phyloP scores from a whole-genome alignment of 2,888 invertebrate species.

The Eristalis arbustorum region DNA sequence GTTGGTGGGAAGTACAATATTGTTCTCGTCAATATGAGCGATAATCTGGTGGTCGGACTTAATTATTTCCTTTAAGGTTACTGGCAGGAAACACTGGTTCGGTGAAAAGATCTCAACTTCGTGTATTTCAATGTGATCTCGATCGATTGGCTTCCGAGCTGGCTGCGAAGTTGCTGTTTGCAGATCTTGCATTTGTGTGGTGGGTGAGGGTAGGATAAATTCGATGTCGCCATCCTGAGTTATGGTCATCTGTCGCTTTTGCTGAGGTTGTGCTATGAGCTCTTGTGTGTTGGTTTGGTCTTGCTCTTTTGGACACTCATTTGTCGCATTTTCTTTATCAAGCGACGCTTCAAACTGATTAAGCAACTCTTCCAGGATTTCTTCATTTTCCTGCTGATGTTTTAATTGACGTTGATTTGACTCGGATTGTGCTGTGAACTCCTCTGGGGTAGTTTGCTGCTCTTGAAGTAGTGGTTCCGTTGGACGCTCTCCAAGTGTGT shows the following conservation, averaged over 20 bases:
- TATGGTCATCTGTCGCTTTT: constrained; percentile 73
- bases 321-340: constrained; percentile 75
- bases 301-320: constrained; percentile 66
- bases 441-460: constrained; percentile 22
- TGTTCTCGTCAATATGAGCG: constrained; percentile 80
- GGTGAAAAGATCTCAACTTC: constrained; percentile 75
- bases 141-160: constrained; percentile 54
- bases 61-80: constrained; percentile 79
- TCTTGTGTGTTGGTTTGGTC: constrained; percentile 67
- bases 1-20: constrained; percentile 78
- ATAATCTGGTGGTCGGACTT: constrained; percentile 80
- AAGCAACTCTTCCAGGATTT: constrained; percentile 58
- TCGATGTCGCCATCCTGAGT: constrained; percentile 73
- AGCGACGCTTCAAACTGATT: constrained; percentile 78
- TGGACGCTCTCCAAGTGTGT: too few species aligned
- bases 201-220: constrained; percentile 77
- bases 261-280: constrained; percentile 59
- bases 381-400: too few species aligned
- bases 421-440: too few species aligned
- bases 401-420: too few species aligned
- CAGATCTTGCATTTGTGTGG: constrained; percentile 69
- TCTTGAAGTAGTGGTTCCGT: too few species aligned
- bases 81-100: constrained; percentile 79
- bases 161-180: constrained; percentile 69
- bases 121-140: constrained; percentile 71